A percentile compares a stretch with the other conserved stretches of the same genome.
Evolutionary conservation across 2,888 invertebrate genomes (phyloP).

Genomic region (Agrotis ipsilon): DNA sequence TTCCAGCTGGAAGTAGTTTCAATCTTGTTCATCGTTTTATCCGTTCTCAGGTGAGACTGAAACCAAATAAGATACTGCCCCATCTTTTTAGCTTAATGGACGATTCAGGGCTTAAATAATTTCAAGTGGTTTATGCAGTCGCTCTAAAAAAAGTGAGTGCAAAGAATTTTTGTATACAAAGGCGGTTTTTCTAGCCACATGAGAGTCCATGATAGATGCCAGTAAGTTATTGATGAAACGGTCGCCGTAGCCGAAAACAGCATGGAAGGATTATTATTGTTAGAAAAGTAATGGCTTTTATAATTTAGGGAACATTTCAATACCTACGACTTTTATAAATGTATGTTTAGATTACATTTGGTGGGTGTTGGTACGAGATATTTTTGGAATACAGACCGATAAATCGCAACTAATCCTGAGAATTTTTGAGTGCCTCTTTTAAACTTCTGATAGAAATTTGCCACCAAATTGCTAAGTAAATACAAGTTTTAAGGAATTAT

Average conservation of each 20-base stretch:
- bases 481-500: neutral
- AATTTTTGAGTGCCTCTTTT: too few species aligned
- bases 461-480: too few species aligned
- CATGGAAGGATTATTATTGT: too few species aligned
- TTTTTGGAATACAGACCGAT: neutral
- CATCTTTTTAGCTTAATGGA: slow-evolving; percentile 35
- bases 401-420: neutral
- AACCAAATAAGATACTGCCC: slow-evolving; percentile 47
- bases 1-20: slow-evolving; percentile 10
- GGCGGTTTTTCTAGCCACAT: too few species aligned
- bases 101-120: slow-evolving; percentile 43
- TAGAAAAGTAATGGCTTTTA: slow-evolving; percentile 32
- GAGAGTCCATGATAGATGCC: too few species aligned
- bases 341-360: neutral
- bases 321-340: too few species aligned
- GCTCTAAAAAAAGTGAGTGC: slow-evolving; percentile 22
- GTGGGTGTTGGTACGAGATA: too few species aligned
- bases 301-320: slow-evolving; percentile 11
- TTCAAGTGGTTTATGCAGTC: slow-evolving; percentile 35
- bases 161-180: too few species aligned
- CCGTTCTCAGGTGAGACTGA: slow-evolving; percentile 28
- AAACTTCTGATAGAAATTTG: too few species aligned
- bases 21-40: slow-evolving; percentile 28
- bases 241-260: too few species aligned
- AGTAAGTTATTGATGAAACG: too few species aligned